These are phyloP conservation scores for Trichogramma dendrolimi DNA, from an alignment of 2,888 invertebrate species.

Conservation along the genomic window DNA sequence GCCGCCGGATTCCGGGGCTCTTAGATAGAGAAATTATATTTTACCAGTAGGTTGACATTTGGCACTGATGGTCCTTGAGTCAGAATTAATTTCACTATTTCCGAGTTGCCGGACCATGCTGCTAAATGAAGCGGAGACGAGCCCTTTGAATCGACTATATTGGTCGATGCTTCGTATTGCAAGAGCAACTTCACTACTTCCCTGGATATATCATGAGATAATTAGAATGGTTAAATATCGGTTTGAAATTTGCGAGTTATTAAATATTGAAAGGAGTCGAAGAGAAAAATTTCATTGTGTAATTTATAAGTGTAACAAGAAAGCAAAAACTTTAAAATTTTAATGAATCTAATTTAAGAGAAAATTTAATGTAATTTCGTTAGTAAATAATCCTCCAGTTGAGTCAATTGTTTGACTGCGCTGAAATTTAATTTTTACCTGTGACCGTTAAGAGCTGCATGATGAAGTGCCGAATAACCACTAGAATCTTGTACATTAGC, in stretches of 20 bases:
- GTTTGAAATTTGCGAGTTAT: neutral
- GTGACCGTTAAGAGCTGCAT: slow-evolving; percentile 90
- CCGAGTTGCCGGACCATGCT: slow-evolving; percentile 89
- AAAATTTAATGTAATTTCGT: no score
- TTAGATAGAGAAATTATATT: no score
- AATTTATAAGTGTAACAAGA: neutral
- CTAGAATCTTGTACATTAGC: slow-evolving; percentile 90
- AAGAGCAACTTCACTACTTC: slow-evolving; percentile 81
- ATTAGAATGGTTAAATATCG: neutral
- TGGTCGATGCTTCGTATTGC: slow-evolving; percentile 82
- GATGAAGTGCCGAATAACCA: slow-evolving; percentile 90
- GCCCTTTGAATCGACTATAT: slow-evolving; percentile 83
- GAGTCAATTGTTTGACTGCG: neutral
- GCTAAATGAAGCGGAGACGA: slow-evolving; percentile 90
- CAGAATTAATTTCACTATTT: slow-evolving; percentile 80
- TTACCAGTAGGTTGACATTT: slow-evolving; percentile 78
- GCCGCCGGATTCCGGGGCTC: no score
- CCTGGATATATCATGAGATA: slow-evolving; percentile 52
- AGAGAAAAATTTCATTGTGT: neutral
- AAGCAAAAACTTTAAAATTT: no score
- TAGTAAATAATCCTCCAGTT: neutral
- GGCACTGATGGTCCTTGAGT: slow-evolving; percentile 77
- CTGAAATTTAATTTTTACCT: slow-evolving; percentile 59
- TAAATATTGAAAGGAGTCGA: neutral
- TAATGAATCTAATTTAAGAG: no score